These are phyloP conservation scores for Telenomus remus DNA, from an alignment of 1,140 invertebrate species.

Conservation along the genomic window DNA sequence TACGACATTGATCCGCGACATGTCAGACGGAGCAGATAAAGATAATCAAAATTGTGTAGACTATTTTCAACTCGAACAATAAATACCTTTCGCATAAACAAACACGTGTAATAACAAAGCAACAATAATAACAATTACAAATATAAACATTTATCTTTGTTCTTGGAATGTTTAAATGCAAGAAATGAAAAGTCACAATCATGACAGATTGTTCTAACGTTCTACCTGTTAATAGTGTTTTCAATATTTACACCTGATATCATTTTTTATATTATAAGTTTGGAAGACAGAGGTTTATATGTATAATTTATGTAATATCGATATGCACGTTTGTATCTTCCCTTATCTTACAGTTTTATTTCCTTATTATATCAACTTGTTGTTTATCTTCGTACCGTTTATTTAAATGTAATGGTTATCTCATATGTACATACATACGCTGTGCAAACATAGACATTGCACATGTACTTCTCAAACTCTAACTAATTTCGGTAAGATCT, in stretches of 20 bases:
- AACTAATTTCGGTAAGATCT: not conserved
- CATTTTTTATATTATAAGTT: slow-evolving; percentile 65
- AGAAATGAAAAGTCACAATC: not conserved
- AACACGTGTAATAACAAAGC: no score
- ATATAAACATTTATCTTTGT: no score
- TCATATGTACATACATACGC: slow-evolving; percentile 36
- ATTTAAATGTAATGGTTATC: slow-evolving; percentile 13
- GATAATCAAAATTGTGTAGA: no score
- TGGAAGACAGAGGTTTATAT: slow-evolving; percentile 73
- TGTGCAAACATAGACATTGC: not conserved
- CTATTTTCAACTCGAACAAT: no score
- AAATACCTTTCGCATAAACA: no score
- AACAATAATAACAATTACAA: no score
- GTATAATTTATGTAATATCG: slow-evolving; percentile 42
- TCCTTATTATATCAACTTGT: slow-evolving; percentile 43
- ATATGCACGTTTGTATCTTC: slow-evolving; percentile 51
- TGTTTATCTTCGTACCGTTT: slow-evolving; percentile 34
- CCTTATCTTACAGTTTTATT: slow-evolving; percentile 49
- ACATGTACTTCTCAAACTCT: not conserved
- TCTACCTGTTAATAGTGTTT: slow-evolving; percentile 38
- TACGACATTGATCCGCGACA: no score
- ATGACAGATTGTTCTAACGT: slow-evolving; percentile 31
- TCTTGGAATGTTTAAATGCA: no score
- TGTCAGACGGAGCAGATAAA: no score
- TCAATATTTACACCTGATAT: slow-evolving; percentile 62